Percentiles rank a stretch among this genome's conserved stretches.
Evolutionary conservation across 2,888 invertebrate species (phyloP).

Genomic region (Acleris cristana): DNA sequence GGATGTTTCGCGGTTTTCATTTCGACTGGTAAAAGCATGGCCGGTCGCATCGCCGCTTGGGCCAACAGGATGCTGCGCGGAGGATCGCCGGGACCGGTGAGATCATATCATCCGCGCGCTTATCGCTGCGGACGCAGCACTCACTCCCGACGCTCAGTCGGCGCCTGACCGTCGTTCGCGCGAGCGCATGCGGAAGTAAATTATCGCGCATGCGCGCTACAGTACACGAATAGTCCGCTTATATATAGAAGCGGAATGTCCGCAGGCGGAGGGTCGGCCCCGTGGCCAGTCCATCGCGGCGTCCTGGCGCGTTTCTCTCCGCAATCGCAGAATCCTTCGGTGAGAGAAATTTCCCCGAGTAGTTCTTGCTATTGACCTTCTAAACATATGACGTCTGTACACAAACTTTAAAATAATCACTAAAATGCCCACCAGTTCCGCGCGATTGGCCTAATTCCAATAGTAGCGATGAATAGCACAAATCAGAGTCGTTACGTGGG

Average conservation of each 20-base stretch:
- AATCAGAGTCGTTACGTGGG: conserved; percentile 68
- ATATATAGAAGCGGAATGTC: conserved; percentile 82
- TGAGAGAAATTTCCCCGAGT: conserved; percentile 68
- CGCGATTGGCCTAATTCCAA: conserved; percentile 81
- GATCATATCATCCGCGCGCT: conserved; percentile 77
- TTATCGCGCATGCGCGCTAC: conserved; percentile 78
- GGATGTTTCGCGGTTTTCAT: conserved; percentile 43
- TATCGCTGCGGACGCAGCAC: conserved; percentile 60
- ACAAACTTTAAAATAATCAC: conserved; percentile 73
- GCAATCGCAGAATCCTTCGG: conserved; percentile 72
- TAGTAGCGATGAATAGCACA: conserved; percentile 69
- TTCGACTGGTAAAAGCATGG: conserved; percentile 55
- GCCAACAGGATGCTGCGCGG: conserved; percentile 75
- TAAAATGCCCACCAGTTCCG: conserved; percentile 68
- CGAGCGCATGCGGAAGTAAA: conserved; percentile 81
- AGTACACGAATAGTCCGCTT: conserved; percentile 81
- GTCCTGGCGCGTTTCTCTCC: conserved; percentile 77
- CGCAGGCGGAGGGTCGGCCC: conserved; percentile 85
- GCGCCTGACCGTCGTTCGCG: conserved; percentile 78
- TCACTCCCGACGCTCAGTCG: conserved; percentile 74
- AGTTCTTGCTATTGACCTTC: conserved; percentile 60
- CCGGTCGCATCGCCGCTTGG: conserved; percentile 71
- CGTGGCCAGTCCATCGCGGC: conserved; percentile 89
- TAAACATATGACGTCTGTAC: conserved; percentile 66
- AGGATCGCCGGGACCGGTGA: conserved; percentile 81